Evolutionary conservation across 1,140 invertebrate genomes (phyloP).

Genomic region (Phocides pigmalion): DNA sequence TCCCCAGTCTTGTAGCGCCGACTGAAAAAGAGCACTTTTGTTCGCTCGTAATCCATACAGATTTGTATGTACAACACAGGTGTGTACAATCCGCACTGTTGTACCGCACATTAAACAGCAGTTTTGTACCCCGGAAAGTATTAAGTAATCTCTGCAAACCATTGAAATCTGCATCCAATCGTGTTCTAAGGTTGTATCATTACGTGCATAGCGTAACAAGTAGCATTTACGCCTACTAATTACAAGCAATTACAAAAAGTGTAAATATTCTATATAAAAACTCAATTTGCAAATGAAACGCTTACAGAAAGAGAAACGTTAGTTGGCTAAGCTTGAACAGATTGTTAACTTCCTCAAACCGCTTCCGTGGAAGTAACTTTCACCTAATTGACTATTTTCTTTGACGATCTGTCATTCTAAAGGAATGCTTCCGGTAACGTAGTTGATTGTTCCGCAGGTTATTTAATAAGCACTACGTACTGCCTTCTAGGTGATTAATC

Average conservation of each 20-base stretch:
- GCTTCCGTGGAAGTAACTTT: conserved; percentile 3
- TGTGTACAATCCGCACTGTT: too few relatives aligned
- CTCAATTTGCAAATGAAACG: conserved; percentile 6
- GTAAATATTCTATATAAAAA: not conserved
- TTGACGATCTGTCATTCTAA: conserved; percentile 4
- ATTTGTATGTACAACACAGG: too few relatives aligned
- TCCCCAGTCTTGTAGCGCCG: too few relatives aligned
- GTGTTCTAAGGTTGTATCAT: too few relatives aligned
- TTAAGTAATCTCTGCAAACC: too few relatives aligned
- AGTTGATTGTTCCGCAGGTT: not conserved
- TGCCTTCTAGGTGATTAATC: too few relatives aligned
- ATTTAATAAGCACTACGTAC: not conserved
- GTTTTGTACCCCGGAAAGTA: too few relatives aligned
- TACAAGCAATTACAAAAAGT: not conserved
- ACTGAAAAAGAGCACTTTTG: too few relatives aligned
- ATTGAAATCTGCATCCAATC: too few relatives aligned
- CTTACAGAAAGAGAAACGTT: conserved; percentile 13
- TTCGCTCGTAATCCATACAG: too few relatives aligned
- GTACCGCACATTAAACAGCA: too few relatives aligned
- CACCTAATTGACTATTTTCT: conserved; percentile 18
- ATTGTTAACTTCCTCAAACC: conserved; percentile 11
- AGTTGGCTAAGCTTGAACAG: conserved; percentile 12
- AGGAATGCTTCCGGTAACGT: conserved; percentile 2
- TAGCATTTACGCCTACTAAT: not conserved
- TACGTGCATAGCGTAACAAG: too few relatives aligned